Base-by-base conservation (phyloP, 2,888 invertebrate species). In the Clitarchus hookeri region DNA sequence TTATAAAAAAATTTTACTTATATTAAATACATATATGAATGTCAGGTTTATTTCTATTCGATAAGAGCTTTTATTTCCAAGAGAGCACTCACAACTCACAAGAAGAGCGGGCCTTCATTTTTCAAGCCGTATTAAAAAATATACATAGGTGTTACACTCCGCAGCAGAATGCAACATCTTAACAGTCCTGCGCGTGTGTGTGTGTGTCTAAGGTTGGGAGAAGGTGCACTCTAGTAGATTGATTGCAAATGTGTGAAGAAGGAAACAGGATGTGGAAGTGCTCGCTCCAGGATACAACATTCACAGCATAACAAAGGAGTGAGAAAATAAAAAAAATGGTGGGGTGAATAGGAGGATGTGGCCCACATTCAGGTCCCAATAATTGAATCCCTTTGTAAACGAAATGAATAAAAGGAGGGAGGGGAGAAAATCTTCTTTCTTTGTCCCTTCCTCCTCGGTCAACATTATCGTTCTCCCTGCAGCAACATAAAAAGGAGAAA, bases 361-460 rank as follows among this genome's bases (percentile, higher is more conserved):
- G 65, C 11, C 23, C 65, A 65, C 65, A 4, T 65, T 23, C 65
- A 65, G 65, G 65, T 65, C 19, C 65, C 65, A 65, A 65, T 65
- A 65, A 65, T 65, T 65, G 65, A 65, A 65, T 65, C 65, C 65
- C 65, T 65, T 65, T 65, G 65, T 65, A 23, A 65, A 65, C 65
- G 65, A 65, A 23, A 65, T 23, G 65, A 65, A 65, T 65, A 65
- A 65, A 65, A 65, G 65, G 65, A n/a, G 65, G n/a, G 65, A 65
- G 65, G n/a, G 65, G 16, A 23, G 23, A 19, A 2, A 65, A 16
- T 16, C 19, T 23, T 65, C 65, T 65, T 65, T n/a, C 65, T 65
- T 65, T 23, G 65, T n/a, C 65, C 23, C n/a, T 6, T 65, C n/a
- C 65, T 65, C n/a, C n/a, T 65, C 65, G 0, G n/a, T 65, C 16